phyloP scores from a whole-genome alignment of 2,888 invertebrate species.

The Apodemia mormo region DNA sequence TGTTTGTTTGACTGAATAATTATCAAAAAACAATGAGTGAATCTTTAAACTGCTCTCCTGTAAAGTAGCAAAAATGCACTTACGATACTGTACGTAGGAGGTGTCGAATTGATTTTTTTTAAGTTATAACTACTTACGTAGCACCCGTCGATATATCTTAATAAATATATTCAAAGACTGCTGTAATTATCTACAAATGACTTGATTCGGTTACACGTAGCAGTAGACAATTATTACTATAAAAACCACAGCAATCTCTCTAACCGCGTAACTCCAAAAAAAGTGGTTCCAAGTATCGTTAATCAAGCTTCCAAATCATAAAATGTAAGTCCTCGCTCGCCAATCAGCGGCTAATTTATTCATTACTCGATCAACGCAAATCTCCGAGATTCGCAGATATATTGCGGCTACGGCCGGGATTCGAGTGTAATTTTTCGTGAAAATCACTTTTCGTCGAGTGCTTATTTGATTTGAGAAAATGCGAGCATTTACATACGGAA shows the following conservation, averaged over 20 bases:
- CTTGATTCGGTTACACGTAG: no score
- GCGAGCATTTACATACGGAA: slow-evolving; percentile 15
- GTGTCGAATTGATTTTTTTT: no score
- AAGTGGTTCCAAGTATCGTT: slow-evolving; percentile 4
- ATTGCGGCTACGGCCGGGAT: slow-evolving; percentile 12
- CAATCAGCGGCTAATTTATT: slow-evolving; percentile 15
- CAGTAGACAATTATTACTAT: no score
- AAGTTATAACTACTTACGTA: no score
- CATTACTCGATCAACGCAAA: slow-evolving; percentile 14
- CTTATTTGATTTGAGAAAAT: slow-evolving; percentile 14
- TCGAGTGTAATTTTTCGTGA: slow-evolving; percentile 15
- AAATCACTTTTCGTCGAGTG: slow-evolving; percentile 14
- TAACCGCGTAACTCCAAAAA: neutral
- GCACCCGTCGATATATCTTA: no score
- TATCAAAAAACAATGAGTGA: no score
- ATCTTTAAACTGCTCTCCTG: no score
- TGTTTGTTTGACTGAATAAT: no score
- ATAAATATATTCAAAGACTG: no score
- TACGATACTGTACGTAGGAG: no score
- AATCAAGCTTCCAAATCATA: slow-evolving; percentile 9
- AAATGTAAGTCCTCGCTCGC: slow-evolving; percentile 9
- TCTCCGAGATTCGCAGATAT: slow-evolving; percentile 13
- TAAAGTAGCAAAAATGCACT: no score
- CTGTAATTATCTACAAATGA: no score
- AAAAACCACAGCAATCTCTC: neutral